phyloP scores from a whole-genome alignment of 2,888 invertebrate species.

The Poecilobothrus nobilitatus region DNA sequence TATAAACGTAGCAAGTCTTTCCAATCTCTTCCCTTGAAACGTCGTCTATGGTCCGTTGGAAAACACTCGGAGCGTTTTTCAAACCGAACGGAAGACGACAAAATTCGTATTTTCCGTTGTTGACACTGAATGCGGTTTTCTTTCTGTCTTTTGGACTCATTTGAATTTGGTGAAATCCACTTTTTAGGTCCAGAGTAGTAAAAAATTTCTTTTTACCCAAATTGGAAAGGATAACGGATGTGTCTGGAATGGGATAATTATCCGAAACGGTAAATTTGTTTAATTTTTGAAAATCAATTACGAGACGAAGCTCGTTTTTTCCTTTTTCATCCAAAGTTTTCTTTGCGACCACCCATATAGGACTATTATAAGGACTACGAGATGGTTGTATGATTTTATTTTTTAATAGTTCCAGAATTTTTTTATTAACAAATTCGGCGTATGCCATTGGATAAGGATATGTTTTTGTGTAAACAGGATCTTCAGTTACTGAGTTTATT shows the following conservation, averaged over 20 bases:
- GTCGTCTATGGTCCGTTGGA: conserved; percentile 10
- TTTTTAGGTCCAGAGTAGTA: conserved; percentile 9
- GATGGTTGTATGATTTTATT: not conserved
- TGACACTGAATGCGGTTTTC: conserved; percentile 17
- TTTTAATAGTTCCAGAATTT: not conserved
- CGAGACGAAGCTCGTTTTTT: not conserved
- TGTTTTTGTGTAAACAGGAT: not conserved
- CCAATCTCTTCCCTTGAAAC: not conserved
- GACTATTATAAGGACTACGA: not conserved
- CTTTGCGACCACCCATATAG: not conserved
- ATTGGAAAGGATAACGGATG: not conserved
- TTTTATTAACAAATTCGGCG: not conserved
- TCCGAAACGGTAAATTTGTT: not conserved
- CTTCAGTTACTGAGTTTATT: not conserved
- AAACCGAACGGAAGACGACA: conserved; percentile 16
- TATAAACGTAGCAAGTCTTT: not conserved
- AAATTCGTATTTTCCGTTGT: conserved; percentile 15
- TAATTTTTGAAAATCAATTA: not conserved
- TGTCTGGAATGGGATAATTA: not conserved
- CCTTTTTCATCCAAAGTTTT: not conserved
- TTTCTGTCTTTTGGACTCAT: conserved; percentile 15
- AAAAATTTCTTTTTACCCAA: not conserved
- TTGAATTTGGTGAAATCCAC: conserved; percentile 11
- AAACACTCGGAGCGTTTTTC: conserved; percentile 14
- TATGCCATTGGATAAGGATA: not conserved